Percentiles rank a stretch among this genome's conserved stretches.
phyloP scores from a whole-genome alignment of 2,797 vertebrate species.

The Fratercula arctica region DNA sequence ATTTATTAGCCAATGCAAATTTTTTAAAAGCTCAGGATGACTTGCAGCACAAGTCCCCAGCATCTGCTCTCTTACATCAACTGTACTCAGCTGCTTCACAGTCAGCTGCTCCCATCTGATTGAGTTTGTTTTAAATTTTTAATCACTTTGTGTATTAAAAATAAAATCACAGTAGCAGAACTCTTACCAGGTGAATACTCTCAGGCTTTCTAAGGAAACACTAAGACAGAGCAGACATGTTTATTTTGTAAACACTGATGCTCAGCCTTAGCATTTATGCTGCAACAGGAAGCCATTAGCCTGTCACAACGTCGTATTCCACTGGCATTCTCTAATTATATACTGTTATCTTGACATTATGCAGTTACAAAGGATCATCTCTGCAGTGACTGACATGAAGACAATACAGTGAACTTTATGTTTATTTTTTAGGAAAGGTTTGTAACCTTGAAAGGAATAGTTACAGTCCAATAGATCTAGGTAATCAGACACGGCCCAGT shows the following conservation, averaged over 20 bases:
- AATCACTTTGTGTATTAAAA: constrained; percentile 32
- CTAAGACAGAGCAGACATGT: constrained; percentile 12
- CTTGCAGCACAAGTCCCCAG: background rate
- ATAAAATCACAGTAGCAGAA: constrained; percentile 43
- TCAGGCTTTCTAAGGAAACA: constrained; percentile 44
- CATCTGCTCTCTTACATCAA: background rate
- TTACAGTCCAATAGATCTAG: background rate
- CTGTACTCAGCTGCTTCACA: background rate
- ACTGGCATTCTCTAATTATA: constrained; percentile 24
- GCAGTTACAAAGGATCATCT: background rate
- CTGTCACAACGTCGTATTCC: constrained; percentile 33
- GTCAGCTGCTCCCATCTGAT: constrained; percentile 17
- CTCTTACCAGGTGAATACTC: constrained; percentile 20
- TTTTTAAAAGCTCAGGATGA: background rate
- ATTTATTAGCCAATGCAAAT: constrained; percentile 10
- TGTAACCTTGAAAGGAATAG: background rate
- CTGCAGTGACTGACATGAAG: background rate
- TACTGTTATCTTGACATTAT: background rate
- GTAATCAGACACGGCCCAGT: background rate
- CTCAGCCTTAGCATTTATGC: background rate
- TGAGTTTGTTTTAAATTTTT: constrained; percentile 49
- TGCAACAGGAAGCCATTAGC: constrained; percentile 49
- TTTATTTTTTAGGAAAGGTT: background rate
- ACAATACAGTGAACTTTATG: background rate
- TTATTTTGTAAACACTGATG: constrained; percentile 47